A percentile compares a stretch with the other conserved stretches of the same genome.
phyloP scores from a whole-genome alignment of 2,888 invertebrate species.

The Parasteatoda lunata region DNA sequence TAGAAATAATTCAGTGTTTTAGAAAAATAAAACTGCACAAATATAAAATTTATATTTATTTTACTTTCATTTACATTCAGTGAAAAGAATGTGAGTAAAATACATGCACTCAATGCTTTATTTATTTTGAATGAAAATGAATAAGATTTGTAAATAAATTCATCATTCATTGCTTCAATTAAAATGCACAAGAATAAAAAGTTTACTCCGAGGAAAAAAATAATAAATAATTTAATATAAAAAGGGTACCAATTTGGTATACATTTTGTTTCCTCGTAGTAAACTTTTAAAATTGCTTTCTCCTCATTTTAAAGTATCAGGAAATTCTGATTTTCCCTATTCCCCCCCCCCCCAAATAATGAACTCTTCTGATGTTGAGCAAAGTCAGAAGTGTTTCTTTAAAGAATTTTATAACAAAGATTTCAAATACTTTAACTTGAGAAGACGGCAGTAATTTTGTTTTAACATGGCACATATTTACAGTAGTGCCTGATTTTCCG shows the following conservation, averaged over 20 bases:
- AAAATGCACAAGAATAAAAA: not conserved
- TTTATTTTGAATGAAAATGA: too few species aligned
- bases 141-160: too few species aligned
- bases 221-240: not conserved
- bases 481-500: too few species aligned
- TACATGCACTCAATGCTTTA: too few species aligned
- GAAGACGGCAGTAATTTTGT: not conserved
- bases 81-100: too few species aligned
- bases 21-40: too few species aligned
- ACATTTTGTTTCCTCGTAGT: slow-evolving; percentile 33
- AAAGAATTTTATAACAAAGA: not conserved
- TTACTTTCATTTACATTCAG: too few species aligned
- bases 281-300: not conserved
- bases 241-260: slow-evolving; percentile 56
- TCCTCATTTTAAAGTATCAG: not conserved
- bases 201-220: not conserved
- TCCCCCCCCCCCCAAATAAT: not conserved
- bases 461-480: not conserved
- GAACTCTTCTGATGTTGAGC: not conserved
- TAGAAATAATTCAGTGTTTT: too few species aligned
- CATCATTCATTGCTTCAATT: too few species aligned
- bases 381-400: not conserved
- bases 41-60: too few species aligned
- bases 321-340: not conserved
- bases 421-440: not conserved